Conservation (phyloP, 2,113 vertebrate genomes). For the Morone saxatilis region DNA sequence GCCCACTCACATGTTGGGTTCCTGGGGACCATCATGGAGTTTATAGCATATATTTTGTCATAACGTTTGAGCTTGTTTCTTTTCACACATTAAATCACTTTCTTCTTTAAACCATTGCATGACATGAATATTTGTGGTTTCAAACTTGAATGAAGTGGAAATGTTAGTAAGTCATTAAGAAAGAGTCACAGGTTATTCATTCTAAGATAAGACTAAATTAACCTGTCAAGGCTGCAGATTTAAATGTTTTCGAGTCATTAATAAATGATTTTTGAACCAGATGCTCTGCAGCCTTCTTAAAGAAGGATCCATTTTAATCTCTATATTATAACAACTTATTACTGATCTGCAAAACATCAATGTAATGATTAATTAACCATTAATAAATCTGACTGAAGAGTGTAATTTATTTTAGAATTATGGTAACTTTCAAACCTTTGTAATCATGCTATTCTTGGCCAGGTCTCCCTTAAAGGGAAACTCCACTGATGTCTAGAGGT, state of each 20-base stretch:
- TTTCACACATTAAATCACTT: too few relatives aligned
- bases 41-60: too few relatives aligned
- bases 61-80: too few relatives aligned
- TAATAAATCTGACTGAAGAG: background rate
- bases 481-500: background rate
- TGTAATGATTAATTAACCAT: background rate
- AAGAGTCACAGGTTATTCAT: background rate
- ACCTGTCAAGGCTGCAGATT: background rate
- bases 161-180: background rate
- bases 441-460: background rate
- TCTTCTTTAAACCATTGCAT: too few relatives aligned
- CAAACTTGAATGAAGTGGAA: too few relatives aligned
- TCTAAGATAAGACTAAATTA: background rate
- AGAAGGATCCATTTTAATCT: background rate
- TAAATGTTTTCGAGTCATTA: conserved; percentile 2
- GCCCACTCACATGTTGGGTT: too few relatives aligned
- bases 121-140: too few relatives aligned
- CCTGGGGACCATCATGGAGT: too few relatives aligned
- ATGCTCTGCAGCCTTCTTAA: background rate
- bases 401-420: background rate
- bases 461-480: background rate
- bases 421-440: background rate
- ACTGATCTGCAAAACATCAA: background rate
- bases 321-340: background rate
- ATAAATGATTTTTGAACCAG: conserved; percentile 11